Percentiles rank a stretch among this genome's conserved stretches.
phyloP scores from a whole-genome alignment of 2,888 invertebrate species.

The Athrips mouffetella region DNA sequence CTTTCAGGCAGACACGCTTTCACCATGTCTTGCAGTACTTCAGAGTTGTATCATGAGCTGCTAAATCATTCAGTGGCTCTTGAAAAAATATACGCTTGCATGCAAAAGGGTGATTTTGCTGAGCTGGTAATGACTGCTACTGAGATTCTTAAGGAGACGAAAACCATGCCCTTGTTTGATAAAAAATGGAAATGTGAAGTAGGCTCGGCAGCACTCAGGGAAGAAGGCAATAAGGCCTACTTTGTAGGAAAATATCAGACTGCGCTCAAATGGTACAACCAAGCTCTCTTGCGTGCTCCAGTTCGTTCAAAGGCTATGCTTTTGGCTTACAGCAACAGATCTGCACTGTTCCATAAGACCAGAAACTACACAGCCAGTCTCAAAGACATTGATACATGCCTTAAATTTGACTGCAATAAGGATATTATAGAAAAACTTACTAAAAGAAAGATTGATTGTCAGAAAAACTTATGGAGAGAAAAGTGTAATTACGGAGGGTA shows the following conservation, averaged over 20 bases:
- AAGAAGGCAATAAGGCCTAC: slow-evolving; percentile 27
- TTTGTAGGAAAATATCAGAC: slow-evolving; percentile 2
- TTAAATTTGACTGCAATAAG: slow-evolving; percentile 28
- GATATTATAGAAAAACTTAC: slow-evolving; percentile 26
- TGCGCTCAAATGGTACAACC: slow-evolving; percentile 30
- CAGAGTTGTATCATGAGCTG: neutral
- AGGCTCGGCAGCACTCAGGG: slow-evolving; percentile 24
- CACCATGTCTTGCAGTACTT: neutral
- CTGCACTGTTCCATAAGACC: slow-evolving; percentile 27
- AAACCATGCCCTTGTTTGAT: slow-evolving; percentile 10
- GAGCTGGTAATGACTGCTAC: slow-evolving; percentile 25
- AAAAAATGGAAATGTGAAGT: slow-evolving; percentile 21
- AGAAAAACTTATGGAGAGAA: slow-evolving; percentile 3
- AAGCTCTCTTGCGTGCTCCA: slow-evolving; percentile 32
- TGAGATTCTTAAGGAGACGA: slow-evolving; percentile 19
- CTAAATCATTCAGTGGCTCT: neutral
- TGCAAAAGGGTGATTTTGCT: slow-evolving; percentile 27
- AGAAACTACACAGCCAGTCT: slow-evolving; percentile 26
- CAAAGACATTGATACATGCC: slow-evolving; percentile 31
- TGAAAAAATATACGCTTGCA: slow-evolving; percentile 23
- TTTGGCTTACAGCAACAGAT: slow-evolving; percentile 35
- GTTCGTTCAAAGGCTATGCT: slow-evolving; percentile 25
- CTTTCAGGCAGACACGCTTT: too few species aligned
- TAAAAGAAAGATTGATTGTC: slow-evolving; percentile 20
- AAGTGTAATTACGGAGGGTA: neutral